Evolutionary conservation across 2,797 vertebrate species (phyloP), one percentile per base, ranked within the genome.

Genomic region (Discoglossus pictus): DNA sequence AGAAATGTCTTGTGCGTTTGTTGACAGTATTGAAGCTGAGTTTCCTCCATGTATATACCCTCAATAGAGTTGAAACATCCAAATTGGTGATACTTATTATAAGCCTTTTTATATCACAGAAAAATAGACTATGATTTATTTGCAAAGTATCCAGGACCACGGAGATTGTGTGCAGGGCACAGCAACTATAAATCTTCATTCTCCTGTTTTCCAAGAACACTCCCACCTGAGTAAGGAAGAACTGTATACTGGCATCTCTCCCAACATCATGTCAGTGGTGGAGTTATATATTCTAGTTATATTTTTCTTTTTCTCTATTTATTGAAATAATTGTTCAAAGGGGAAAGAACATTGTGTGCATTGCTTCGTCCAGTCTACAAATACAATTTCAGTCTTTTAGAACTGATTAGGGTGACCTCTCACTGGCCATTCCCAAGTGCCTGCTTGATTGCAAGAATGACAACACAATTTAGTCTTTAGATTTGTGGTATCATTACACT

Each of bases 281-380:
- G 35, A 53, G 64, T 48, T 66, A 15, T 44, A 55, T 54, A 54
- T 55, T 39, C 47, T 12, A n/a, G 13, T 21, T 50, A 6, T 9
- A 50, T 46, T 46, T 31, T 20, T 36, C 16, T 61, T 51, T n/a
- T 67, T 55, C 51, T 52, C 46, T 43, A 38, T 61, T 59, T 68
- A 39, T 55, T 47, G 8, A 62, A 62, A 69, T 69, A 62, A 46
- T 69, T 55, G 58, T 39, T 55, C 58, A 69, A 47, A 47, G 42
- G 48, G 51, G 55, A 62, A 39, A 61, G 66, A 61, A 68, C 66
- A 62, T 62, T 69, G 67, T 48, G 67, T 61, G 36, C 24, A 52
- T 60, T 53, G 66, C 40, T 56, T 62, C 17, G 39, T 53, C 38
- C 27, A 40, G 50, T 40, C 39, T 61, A 9, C 24, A 59, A 67